A percentile compares a stretch with the other conserved stretches of the same genome.
phyloP scores from a whole-genome alignment of 2,797 vertebrate genomes.

The Halcyon leucocephala region DNA sequence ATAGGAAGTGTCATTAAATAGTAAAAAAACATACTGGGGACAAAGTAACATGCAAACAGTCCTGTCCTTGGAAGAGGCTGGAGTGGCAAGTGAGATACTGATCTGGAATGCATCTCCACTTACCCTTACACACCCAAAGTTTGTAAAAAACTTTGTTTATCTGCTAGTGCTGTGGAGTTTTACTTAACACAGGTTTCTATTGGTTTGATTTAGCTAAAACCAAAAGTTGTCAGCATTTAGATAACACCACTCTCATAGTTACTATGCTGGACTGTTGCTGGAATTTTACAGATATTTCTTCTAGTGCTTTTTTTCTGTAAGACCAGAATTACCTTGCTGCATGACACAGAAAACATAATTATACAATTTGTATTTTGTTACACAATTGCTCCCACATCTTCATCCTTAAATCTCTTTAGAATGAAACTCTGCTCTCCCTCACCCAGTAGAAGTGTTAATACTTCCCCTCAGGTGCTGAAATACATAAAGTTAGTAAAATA shows the following conservation, averaged over 20 bases:
- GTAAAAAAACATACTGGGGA: not conserved
- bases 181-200: not conserved
- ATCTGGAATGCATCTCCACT: not conserved
- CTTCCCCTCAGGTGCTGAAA: not conserved
- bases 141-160: not conserved
- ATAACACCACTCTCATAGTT: not conserved
- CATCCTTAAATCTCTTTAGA: not conserved
- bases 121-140: not conserved
- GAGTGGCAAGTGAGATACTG: not conserved
- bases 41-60: not conserved
- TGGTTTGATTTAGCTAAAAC: not conserved
- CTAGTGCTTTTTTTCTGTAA: not conserved
- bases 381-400: accelerated
- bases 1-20: not conserved
- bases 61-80: not conserved
- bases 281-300: not conserved
- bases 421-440: not conserved
- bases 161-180: not conserved
- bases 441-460: not conserved
- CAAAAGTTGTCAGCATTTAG: not conserved
- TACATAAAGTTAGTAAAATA: not conserved
- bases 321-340: not conserved
- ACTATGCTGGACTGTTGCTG: not conserved
- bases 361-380: not conserved
- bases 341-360: too few species aligned